Evolutionary conservation across 1,140 invertebrate genomes (phyloP).

Genomic region (Anastrepha ludens): DNA sequence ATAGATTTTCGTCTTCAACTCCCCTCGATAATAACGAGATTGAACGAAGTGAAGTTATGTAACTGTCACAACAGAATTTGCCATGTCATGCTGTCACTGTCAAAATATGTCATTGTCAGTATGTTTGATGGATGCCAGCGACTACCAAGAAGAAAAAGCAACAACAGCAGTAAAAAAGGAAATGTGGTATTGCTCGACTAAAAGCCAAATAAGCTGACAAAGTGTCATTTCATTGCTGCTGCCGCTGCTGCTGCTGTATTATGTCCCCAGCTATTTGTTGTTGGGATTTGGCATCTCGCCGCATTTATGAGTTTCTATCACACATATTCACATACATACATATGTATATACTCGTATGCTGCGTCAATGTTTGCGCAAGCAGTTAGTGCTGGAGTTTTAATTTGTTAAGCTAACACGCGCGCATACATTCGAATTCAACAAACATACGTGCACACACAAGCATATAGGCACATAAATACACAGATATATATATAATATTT

Average conservation of each 20-base stretch:
- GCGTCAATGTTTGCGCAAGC: constrained; percentile 23
- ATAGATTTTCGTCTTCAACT: neutral
- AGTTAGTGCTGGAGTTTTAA: constrained; percentile 45
- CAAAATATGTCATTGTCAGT: constrained; percentile 51
- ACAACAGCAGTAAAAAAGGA: neutral
- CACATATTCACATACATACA: neutral
- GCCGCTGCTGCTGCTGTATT: neutral
- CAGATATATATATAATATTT: neutral
- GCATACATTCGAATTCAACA: neutral
- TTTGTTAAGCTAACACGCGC: constrained; percentile 16
- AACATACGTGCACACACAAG: neutral
- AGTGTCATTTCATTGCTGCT: constrained; percentile 9
- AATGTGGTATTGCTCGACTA: neutral
- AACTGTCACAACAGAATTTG: constrained; percentile 32
- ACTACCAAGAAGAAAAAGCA: neutral
- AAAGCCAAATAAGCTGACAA: constrained; percentile 43
- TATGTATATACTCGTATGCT: neutral
- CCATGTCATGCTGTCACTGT: constrained; percentile 45
- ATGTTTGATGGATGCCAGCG: constrained; percentile 39
- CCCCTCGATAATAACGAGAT: neutral
- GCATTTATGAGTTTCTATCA: neutral
- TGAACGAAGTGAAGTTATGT: constrained; percentile 8
- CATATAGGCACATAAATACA: neutral
- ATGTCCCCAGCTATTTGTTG: neutral
- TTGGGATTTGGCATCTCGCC: neutral